A percentile compares a stretch with the other conserved stretches of the same genome.
phyloP scores from a whole-genome alignment of 2,113 vertebrate species.

The Dascyllus trimaculatus region DNA sequence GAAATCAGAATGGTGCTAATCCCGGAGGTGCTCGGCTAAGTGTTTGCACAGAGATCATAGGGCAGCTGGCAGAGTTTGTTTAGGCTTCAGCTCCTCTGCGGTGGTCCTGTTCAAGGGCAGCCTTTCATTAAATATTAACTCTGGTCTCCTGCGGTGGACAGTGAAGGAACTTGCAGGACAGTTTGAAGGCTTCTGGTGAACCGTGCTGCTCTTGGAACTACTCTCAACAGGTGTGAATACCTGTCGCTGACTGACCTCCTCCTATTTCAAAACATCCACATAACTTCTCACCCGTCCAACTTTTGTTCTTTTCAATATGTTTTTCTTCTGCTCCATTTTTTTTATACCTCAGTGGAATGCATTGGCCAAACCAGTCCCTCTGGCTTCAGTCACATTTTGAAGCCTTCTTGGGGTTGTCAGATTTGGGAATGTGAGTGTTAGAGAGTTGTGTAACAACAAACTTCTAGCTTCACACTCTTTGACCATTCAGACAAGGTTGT shows the following conservation, averaged over 20 bases:
- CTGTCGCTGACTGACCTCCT: slow-evolving; percentile 25
- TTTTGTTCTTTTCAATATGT: slow-evolving; percentile 21
- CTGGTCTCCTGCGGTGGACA: slow-evolving; percentile 38
- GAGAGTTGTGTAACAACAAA: slow-evolving; percentile 38
- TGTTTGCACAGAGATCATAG: slow-evolving; percentile 77
- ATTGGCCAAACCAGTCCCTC: slow-evolving; percentile 52
- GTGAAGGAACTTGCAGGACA: slow-evolving; percentile 33
- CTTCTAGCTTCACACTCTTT: slow-evolving; percentile 22
- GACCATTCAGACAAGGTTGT: slow-evolving; percentile 9
- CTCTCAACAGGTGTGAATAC: slow-evolving; percentile 52
- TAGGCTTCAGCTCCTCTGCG: slow-evolving; percentile 63
- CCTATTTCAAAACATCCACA: slow-evolving; percentile 19
- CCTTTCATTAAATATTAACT: slow-evolving; percentile 72
- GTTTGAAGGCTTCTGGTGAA: slow-evolving; percentile 37
- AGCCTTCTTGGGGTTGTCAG: slow-evolving; percentile 56
- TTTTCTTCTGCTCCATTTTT: slow-evolving; percentile 40
- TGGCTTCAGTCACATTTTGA: slow-evolving; percentile 51
- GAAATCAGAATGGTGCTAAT: slow-evolving; percentile 57
- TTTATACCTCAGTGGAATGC: slow-evolving; percentile 59
- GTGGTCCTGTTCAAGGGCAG: slow-evolving; percentile 70
- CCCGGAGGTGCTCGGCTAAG: slow-evolving; percentile 50
- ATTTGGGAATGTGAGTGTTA: slow-evolving; percentile 13
- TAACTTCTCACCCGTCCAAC: slow-evolving; percentile 17
- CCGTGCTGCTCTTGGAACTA: slow-evolving; percentile 20
- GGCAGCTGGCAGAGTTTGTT: slow-evolving; percentile 77